Evolutionary conservation across 2,888 invertebrate species (phyloP).

Genomic region (Molanna angustata): DNA sequence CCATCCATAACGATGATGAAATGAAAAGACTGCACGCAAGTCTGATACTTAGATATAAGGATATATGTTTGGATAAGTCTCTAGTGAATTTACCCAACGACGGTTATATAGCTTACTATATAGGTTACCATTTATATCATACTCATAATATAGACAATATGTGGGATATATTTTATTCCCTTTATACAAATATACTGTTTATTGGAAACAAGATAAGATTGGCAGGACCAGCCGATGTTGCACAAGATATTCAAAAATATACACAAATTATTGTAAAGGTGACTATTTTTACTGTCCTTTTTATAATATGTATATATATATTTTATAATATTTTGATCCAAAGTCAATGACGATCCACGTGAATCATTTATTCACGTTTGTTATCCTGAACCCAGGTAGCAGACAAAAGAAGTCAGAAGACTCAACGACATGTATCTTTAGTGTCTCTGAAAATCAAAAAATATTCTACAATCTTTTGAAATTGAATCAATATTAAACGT

Average conservation of each 20-base stretch:
- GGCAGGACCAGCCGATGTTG: slow-evolving; percentile 66
- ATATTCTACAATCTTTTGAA: too few species aligned
- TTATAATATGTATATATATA: too few species aligned
- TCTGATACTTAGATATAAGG: slow-evolving; percentile 58
- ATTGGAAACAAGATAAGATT: slow-evolving; percentile 66
- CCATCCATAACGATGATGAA: slow-evolving; percentile 42
- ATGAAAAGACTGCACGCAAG: slow-evolving; percentile 54
- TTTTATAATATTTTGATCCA: too few species aligned
- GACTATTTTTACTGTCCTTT: too few species aligned
- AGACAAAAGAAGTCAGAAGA: too few species aligned
- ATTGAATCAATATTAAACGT: too few species aligned
- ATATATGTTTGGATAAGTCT: slow-evolving; percentile 48
- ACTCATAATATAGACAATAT: slow-evolving; percentile 48
- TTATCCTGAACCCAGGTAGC: too few species aligned
- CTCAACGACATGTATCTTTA: too few species aligned
- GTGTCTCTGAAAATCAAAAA: too few species aligned
- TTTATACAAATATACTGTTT: slow-evolving; percentile 68
- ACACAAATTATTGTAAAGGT: slow-evolving; percentile 16
- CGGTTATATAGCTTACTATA: slow-evolving; percentile 69
- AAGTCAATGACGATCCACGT: too few species aligned
- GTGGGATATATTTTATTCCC: slow-evolving; percentile 54
- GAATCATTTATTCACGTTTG: too few species aligned
- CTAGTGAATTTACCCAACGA: slow-evolving; percentile 63
- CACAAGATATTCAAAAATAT: slow-evolving; percentile 59
- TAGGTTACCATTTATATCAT: slow-evolving; percentile 66